Evolutionary conservation across 1,140 invertebrate genomes (phyloP).

Genomic region (Hylaeus volcanicus): DNA sequence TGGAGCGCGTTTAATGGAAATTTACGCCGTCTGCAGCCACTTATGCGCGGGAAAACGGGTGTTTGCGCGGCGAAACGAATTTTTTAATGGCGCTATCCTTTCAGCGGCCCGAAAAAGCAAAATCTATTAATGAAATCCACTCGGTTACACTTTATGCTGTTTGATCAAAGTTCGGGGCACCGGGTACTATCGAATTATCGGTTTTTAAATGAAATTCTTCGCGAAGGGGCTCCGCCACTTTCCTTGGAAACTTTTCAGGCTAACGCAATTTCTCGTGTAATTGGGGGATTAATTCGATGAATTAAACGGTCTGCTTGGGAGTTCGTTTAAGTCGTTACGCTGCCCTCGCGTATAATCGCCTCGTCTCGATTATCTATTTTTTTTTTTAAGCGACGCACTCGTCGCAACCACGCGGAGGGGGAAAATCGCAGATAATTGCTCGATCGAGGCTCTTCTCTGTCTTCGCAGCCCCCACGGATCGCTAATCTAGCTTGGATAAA

Average conservation of each 20-base stretch:
- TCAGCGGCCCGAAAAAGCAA: background rate
- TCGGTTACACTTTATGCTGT: slow-evolving; percentile 15
- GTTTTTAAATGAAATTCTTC: slow-evolving; percentile 56
- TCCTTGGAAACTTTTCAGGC: slow-evolving; percentile 38
- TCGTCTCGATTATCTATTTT: background rate
- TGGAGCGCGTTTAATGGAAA: slow-evolving; percentile 29
- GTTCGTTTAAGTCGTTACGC: slow-evolving; percentile 43
- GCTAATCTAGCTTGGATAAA: too few species aligned
- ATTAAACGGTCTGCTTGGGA: slow-evolving; percentile 41
- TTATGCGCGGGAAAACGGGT: too few species aligned
- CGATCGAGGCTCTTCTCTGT: too few species aligned
- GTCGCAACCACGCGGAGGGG: background rate
- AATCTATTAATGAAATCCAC: slow-evolving; percentile 23
- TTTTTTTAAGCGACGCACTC: background rate
- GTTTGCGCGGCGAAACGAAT: background rate
- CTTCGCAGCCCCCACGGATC: too few species aligned
- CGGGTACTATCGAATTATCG: slow-evolving; percentile 45
- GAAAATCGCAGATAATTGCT: background rate
- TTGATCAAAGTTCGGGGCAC: slow-evolving; percentile 35
- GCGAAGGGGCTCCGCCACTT: slow-evolving; percentile 10
- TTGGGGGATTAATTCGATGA: slow-evolving; percentile 40
- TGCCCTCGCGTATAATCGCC: slow-evolving; percentile 27
- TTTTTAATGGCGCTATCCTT: background rate
- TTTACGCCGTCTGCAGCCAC: background rate
- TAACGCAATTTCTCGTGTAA: slow-evolving; percentile 44